Percentiles rank a stretch among this genome's conserved stretches.
These are phyloP conservation scores for Craterocephalus amniculus DNA, from an alignment of 2,797 vertebrate genomes.

Conservation along the genomic window DNA sequence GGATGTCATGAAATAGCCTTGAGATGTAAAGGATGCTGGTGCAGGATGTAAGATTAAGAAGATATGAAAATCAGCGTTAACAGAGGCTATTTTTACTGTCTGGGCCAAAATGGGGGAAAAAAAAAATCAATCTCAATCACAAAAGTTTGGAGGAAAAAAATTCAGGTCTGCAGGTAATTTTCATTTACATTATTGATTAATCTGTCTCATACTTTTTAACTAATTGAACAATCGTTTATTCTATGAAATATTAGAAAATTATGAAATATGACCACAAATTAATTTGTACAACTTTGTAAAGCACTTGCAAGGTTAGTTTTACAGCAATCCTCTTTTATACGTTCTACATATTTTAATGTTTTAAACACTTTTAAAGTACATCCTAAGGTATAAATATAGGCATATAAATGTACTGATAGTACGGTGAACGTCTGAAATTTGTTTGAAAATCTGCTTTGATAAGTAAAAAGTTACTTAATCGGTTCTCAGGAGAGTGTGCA, in stretches of 20 bases:
- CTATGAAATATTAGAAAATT: background rate
- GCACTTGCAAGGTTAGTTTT: too few species aligned
- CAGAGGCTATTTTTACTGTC: background rate
- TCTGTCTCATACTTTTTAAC: background rate
- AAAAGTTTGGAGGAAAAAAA: constrained; percentile 3
- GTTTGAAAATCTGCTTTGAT: too few species aligned
- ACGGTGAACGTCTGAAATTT: background rate
- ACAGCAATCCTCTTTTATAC: too few species aligned
- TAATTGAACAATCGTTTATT: background rate
- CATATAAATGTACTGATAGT: background rate
- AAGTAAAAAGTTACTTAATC: background rate
- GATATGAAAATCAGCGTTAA: constrained; percentile 9
- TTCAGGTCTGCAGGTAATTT: background rate
- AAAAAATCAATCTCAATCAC: constrained; percentile 1
- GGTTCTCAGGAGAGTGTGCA: background rate
- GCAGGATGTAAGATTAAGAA: constrained; percentile 13
- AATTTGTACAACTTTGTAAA: too few species aligned
- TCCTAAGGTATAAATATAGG: too few species aligned
- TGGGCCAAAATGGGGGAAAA: background rate
- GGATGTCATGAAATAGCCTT: constrained; percentile 7
- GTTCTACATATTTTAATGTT: too few species aligned
- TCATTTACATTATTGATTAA: background rate
- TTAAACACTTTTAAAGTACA: too few species aligned
- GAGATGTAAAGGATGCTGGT: constrained; percentile 16
- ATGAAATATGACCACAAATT: background rate